Evolutionary conservation across 1,140 invertebrate genomes (phyloP), one percentile per base, ranked within the genome.

Genomic region (Colletes gigas): DNA sequence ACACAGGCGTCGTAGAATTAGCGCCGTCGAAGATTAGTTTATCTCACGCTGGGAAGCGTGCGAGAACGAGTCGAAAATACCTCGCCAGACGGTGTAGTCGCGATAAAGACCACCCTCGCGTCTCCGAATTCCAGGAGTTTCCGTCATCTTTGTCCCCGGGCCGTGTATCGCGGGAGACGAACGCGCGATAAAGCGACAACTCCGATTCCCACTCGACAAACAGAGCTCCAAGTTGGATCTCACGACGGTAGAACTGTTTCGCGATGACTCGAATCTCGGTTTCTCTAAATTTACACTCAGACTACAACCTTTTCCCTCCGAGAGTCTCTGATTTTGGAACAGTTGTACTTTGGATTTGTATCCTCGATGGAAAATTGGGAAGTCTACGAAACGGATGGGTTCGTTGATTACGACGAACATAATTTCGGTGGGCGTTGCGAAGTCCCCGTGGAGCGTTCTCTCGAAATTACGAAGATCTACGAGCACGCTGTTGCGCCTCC

Each of bases 401-500:
- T 30, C 59, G 41, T 72, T 62, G 30, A 41, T 66, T 60, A 17
- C 71, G 39, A 57, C 14, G 12, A 68, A 68, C 15, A 21, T 57
- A 72, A 81, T 82, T 55, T 63, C 21, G 19, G 21, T 14, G 21
- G 12, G 54, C 73, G 65, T 19, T 73, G 76, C 19, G 39, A 66
- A 62, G 9, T 57, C 62, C 55, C 5, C 15, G n/a, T n/a, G 10
- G 8, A 55, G 30, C 30, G 17, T 78, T 70, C 73, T 39, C 69
- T 77, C 73, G 50, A 68, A 82, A 78, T 78, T 74, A 70, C 52
- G 12, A 59, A 70, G 74, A 84, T 74, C 57, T 73, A 82, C 80
- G 63, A 57, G 80, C 83, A 72, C 76, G 70, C 80, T 84, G 83
- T 84, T 84, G 83, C 83, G 75, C 80, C 62, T 78, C 65, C 65